Conservation (phyloP, 2,888 invertebrate species). For the Cataglyphis livida region DNA sequence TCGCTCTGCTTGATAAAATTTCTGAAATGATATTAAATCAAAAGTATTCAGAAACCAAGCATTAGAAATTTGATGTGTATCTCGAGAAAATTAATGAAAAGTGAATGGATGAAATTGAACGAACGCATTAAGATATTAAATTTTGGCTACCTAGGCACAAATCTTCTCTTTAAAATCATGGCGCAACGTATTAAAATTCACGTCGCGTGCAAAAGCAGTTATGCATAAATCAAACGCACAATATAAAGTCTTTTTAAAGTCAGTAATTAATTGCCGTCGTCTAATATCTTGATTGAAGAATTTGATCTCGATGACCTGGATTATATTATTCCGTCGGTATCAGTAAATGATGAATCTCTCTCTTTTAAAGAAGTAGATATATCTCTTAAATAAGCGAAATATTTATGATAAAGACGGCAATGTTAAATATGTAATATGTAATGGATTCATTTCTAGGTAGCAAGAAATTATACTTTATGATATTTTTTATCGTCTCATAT, state of each 20-base stretch:
- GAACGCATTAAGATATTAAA: conserved; percentile 60
- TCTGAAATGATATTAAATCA: neutral
- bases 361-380: no score
- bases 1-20: neutral
- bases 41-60: neutral
- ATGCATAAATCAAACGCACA: conserved; percentile 74
- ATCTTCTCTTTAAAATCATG: conserved; percentile 68
- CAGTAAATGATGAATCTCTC: neutral
- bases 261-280: conserved; percentile 61
- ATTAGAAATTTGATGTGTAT: neutral
- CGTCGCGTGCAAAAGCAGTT: conserved; percentile 71
- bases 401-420: neutral
- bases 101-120: neutral
- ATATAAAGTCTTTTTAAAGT: conserved; percentile 64
- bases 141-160: conserved; percentile 70
- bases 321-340: neutral
- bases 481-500: neutral
- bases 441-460: neutral
- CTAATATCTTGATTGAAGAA: conserved; percentile 41
- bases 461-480: neutral
- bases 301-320: conserved; percentile 29
- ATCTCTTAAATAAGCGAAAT: neutral
- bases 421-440: neutral
- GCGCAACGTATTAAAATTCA: conserved; percentile 73
- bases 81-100: conserved; percentile 3